Evolutionary conservation across 2,888 invertebrate species (phyloP), one percentile per base, ranked within the genome.

Genomic region (Neoaliturus tenellus): DNA sequence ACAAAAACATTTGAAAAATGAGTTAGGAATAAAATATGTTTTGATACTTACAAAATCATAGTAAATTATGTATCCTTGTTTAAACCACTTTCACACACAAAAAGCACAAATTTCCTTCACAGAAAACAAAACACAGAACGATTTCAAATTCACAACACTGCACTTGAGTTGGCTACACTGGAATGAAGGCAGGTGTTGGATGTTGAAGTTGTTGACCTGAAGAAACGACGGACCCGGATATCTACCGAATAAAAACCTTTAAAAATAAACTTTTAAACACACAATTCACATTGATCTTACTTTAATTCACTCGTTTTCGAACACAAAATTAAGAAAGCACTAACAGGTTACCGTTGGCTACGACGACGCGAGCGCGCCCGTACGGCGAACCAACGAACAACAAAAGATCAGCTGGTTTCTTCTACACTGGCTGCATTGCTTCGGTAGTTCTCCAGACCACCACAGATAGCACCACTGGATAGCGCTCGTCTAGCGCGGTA

Each of bases 131-230:
- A 12, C 67, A 71, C 17, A 39, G 39, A 6, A 28, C 20, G 12
- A 71, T 28, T 23, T 23, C 4, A 20, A 35, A 55, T 31, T 31
- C 55, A 78, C 78, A 33, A 23, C 78, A 78, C 78, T 33, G 35
- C 31, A 75, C 44, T n/a, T 39, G n/a, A 17, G 78, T 78, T 78
- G 78, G 78, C 44, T 20, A 28, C 55, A 55, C 78, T 48, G 51
- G 35, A 25, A 44, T 25, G 28, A 33, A 14, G 33, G 78, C 78
- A 78, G 78, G 78, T 78, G 78, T 28, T 71, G 75, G 78, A 55
- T 78, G 78, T 28, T 71, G 75, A 28, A 20, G 51, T 78, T 51
- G 78, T 48, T 78, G 78, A 78, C 78, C 78, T 78, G 78, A 78
- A 20, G 48, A 39, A 12, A 4, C 0, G 17, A 41, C 28, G 12